Conservation (phyloP, 1,140 invertebrate genomes). For the Pteromalus puparum region DNA sequence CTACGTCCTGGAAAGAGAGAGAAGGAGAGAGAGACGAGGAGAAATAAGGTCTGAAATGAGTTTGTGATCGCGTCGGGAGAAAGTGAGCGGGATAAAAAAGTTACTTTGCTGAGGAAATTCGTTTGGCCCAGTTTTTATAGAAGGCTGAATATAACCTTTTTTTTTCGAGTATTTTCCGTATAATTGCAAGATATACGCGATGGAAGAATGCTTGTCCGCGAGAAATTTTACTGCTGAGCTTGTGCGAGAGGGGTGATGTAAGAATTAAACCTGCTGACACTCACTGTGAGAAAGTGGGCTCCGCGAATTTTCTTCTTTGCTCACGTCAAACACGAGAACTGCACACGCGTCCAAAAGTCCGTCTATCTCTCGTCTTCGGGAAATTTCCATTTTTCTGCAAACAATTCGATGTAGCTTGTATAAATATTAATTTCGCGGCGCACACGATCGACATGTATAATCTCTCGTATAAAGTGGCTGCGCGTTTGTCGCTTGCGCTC, state of each 20-base stretch:
- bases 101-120: background rate
- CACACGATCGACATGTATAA: constrained; percentile 1
- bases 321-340: background rate
- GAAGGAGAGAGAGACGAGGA: constrained; percentile 7
- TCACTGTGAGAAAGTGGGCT: background rate
- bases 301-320: background rate
- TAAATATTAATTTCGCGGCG: constrained; percentile 8
- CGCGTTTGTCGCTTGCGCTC: background rate
- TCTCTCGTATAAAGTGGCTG: background rate
- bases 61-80: background rate
- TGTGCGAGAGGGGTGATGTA: background rate
- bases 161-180: background rate
- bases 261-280: background rate
- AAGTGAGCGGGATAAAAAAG: background rate
- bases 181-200: no score
- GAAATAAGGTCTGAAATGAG: constrained; percentile 13
- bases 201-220: background rate
- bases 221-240: background rate
- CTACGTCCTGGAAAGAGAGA: constrained; percentile 57
- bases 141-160: no score
- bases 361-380: background rate
- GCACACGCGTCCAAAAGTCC: background rate
- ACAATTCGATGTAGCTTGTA: background rate
- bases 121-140: background rate
- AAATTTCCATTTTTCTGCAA: no score